Evolutionary conservation across 2,888 invertebrate genomes (phyloP).

Genomic region (Acleris cristana): DNA sequence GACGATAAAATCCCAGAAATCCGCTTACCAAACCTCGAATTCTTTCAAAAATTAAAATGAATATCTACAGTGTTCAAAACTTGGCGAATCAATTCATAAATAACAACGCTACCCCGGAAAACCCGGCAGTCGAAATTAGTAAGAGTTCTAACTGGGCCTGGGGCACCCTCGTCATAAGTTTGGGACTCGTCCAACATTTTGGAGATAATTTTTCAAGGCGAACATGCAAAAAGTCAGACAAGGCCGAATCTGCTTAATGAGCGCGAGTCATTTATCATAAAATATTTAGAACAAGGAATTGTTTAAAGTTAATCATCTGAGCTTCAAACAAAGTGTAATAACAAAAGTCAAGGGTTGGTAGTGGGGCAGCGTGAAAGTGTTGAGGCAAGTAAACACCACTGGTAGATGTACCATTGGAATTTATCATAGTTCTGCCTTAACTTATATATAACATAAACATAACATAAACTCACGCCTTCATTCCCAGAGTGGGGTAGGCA

Average conservation of each 20-base stretch:
- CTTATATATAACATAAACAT: no score
- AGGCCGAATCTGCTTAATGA: constrained; percentile 6
- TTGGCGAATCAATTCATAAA: constrained; percentile 22
- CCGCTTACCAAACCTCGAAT: no score
- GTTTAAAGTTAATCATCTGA: no score
- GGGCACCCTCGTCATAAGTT: constrained; percentile 32
- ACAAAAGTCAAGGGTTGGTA: no score
- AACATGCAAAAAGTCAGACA: constrained; percentile 18
- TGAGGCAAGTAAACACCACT: no score
- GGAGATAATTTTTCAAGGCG: constrained; percentile 21
- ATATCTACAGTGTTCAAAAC: background rate
- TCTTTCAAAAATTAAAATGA: background rate
- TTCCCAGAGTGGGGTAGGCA: no score
- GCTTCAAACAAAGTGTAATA: no score
- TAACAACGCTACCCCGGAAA: constrained; percentile 18
- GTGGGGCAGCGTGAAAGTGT: no score
- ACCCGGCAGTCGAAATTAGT: constrained; percentile 15
- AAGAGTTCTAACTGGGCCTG: constrained; percentile 11
- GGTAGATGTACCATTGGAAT: no score
- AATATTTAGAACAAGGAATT: background rate
- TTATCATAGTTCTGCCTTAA: no score
- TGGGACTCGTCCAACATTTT: constrained; percentile 26
- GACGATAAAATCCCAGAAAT: no score
- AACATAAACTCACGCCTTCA: no score
- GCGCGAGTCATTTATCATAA: background rate